phyloP scores from a whole-genome alignment of 2,113 vertebrate genomes.

The Corythornis madagascariensis region DNA sequence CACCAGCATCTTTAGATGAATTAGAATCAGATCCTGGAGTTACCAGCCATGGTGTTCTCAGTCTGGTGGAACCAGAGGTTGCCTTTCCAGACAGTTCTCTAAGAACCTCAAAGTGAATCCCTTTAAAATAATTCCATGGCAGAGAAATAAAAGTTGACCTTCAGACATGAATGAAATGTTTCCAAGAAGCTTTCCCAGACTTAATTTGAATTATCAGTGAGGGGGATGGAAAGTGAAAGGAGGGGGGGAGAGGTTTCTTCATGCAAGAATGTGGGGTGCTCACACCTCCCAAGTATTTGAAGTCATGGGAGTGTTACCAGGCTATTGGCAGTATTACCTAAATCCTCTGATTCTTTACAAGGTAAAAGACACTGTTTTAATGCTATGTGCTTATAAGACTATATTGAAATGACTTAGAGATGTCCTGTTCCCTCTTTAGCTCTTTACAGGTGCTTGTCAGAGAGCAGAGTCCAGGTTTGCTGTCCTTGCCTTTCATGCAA shows the following conservation, averaged over 20 bases:
- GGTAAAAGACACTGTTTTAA: background rate
- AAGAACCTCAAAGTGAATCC: background rate
- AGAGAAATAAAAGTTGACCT: background rate
- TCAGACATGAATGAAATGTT: background rate
- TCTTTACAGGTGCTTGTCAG: background rate
- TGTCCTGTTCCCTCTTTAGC: background rate
- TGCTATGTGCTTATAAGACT: background rate
- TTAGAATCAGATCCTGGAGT: background rate
- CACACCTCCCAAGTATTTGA: background rate
- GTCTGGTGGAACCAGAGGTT: background rate
- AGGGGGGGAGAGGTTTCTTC: background rate
- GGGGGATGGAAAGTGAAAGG: background rate
- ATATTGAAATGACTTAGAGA: background rate
- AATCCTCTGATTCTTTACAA: background rate
- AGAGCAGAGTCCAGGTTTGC: background rate
- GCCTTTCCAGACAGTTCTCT: background rate
- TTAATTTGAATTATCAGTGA: background rate
- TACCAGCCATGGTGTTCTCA: background rate
- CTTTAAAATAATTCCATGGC: background rate
- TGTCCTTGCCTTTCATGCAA: background rate
- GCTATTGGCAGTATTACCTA: background rate
- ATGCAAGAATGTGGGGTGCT: background rate
- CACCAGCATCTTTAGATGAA: background rate
- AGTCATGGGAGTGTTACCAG: background rate
- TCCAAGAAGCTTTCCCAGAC: background rate